Evolutionary conservation across 2,797 vertebrate genomes (phyloP).

Genomic region (Coendou prehensilis): DNA sequence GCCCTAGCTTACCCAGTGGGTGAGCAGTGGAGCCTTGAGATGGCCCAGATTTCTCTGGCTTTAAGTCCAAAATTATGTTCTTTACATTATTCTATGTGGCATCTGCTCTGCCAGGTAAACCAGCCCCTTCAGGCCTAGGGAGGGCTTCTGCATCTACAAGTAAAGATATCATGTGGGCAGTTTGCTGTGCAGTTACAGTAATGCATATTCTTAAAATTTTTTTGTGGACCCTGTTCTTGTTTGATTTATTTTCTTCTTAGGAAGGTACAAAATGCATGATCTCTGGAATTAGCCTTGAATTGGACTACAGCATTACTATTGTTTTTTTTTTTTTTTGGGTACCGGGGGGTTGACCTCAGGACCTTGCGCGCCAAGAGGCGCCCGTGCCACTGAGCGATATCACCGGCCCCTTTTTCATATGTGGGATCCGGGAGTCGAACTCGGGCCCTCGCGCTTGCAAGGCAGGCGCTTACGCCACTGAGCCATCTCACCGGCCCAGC

Average conservation of each 20-base stretch:
- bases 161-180: background rate
- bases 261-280: slow-evolving; percentile 17
- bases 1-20: background rate
- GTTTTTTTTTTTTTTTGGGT: no score
- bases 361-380: no score
- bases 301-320: slow-evolving; percentile 41
- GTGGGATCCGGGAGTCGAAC: no score
- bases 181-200: background rate
- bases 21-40: background rate
- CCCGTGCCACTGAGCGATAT: no score
- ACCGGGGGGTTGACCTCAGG: no score
- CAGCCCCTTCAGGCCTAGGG: background rate
- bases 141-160: background rate
- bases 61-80: background rate
- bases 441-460: no score
- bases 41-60: background rate
- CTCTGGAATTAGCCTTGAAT: background rate
- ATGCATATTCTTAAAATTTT: background rate
- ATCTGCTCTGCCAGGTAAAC: background rate
- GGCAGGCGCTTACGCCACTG: no score
- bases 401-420: no score
- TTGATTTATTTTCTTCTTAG: slow-evolving; percentile 19
- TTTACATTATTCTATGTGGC: background rate
- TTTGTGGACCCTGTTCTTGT: slow-evolving; percentile 28
- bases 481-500: no score